Percentiles rank a stretch among this genome's conserved stretches.
Conservation (phyloP, 2,797 vertebrate species). For the Malacoraja senta region DNA sequence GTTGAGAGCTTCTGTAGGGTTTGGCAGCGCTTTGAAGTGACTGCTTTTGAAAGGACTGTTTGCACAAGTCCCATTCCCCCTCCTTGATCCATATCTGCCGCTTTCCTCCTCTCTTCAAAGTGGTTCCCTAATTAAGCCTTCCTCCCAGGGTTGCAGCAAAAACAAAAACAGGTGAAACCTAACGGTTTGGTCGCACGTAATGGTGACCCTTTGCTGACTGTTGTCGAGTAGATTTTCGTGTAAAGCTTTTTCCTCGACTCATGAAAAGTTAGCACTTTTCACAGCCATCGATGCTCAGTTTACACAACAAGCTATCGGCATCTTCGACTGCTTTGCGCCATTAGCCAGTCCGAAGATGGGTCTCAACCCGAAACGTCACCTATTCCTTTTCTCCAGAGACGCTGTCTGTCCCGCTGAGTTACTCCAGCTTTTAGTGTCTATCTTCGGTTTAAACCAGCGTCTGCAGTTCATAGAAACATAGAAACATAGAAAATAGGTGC, state of each 20-base stretch:
- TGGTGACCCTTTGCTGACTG: background rate
- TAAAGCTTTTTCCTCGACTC: background rate
- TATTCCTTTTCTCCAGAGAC: too few relatives aligned
- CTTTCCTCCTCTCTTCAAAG: slow-evolving; percentile 21
- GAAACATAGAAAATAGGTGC: too few relatives aligned
- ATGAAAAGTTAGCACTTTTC: background rate
- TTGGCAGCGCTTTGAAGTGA: slow-evolving; percentile 3
- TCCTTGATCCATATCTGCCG: slow-evolving; percentile 21
- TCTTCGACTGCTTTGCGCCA: background rate
- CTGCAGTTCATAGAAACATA: too few relatives aligned
- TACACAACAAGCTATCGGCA: background rate
- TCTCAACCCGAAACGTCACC: too few relatives aligned
- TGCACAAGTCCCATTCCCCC: background rate
- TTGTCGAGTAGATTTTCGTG: background rate
- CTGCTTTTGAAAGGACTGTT: slow-evolving; percentile 6
- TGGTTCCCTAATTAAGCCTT: slow-evolving; percentile 20
- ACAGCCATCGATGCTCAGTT: too few relatives aligned
- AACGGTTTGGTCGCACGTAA: background rate
- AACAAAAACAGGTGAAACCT: slow-evolving; percentile 21
- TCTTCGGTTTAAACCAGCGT: too few relatives aligned
- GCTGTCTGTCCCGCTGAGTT: too few relatives aligned
- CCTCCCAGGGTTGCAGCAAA: background rate
- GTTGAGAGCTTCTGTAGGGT: background rate
- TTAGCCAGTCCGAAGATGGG: too few relatives aligned
- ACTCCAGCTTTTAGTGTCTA: too few relatives aligned